phyloP scores from a whole-genome alignment of 2,113 vertebrate genomes.

The Rhea pennata region DNA sequence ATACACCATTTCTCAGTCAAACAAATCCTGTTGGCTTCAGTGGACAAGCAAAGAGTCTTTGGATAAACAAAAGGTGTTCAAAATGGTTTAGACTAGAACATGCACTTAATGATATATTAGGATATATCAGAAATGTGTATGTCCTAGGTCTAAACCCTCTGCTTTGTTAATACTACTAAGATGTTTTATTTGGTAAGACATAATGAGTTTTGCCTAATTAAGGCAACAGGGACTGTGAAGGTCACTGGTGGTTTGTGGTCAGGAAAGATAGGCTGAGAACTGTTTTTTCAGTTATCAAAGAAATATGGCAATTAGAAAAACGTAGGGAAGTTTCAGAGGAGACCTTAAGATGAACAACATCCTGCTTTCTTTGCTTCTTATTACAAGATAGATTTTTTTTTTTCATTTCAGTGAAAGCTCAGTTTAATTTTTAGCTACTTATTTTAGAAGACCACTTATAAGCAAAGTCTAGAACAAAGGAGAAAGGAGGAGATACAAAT shows the following conservation, averaged over 20 bases:
- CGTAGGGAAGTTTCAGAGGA: background rate
- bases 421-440: background rate
- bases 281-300: background rate
- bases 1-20: background rate
- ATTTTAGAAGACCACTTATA: background rate
- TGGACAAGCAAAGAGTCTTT: background rate
- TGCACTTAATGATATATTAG: background rate
- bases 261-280: background rate
- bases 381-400: background rate
- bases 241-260: background rate
- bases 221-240: accelerated
- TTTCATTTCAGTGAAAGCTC: background rate
- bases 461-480: background rate
- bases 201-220: background rate
- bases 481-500: background rate
- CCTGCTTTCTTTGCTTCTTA: background rate
- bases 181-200: background rate
- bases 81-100: background rate
- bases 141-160: background rate
- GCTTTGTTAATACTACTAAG: background rate
- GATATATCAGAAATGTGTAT: background rate
- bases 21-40: background rate
- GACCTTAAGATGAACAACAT: background rate
- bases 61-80: background rate
- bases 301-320: background rate